phyloP scores from a whole-genome alignment of 2,888 invertebrate genomes.

The Hanleya hanleyi region DNA sequence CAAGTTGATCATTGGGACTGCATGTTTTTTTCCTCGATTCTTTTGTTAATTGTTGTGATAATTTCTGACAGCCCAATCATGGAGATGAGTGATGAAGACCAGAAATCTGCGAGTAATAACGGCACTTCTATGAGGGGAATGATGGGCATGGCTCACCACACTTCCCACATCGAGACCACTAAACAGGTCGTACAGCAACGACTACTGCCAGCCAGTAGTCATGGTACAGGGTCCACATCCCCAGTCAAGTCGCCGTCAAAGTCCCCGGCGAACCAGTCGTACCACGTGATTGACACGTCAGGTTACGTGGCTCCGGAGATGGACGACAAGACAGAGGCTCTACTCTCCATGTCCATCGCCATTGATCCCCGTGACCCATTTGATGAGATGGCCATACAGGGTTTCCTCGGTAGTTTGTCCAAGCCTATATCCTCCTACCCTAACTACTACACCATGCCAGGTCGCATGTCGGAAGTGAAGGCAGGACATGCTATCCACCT shows the following conservation, averaged over 20 bases:
- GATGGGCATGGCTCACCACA: not conserved
- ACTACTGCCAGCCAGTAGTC: not conserved
- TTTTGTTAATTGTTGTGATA: too few relatives aligned
- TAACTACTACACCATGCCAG: conserved; percentile 45
- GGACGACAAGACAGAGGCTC: conserved; percentile 46
- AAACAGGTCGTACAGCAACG: too few relatives aligned
- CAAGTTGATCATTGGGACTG: too few relatives aligned
- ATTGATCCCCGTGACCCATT: conserved; percentile 82
- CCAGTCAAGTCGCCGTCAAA: not conserved
- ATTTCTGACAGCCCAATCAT: conserved; percentile 61
- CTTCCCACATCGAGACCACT: not conserved
- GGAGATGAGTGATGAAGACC: conserved; percentile 64
- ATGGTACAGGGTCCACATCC: not conserved
- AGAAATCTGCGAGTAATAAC: conserved; percentile 18
- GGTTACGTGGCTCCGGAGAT: conserved; percentile 51
- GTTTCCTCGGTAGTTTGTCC: conserved; percentile 79
- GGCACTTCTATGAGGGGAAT: not conserved
- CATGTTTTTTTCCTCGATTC: too few relatives aligned
- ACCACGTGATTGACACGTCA: conserved; percentile 60
- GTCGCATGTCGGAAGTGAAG: conserved; percentile 43
- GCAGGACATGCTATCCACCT: too few relatives aligned
- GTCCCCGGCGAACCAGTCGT: conserved; percentile 6
- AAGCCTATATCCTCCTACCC: conserved; percentile 48
- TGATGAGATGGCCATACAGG: conserved; percentile 80
- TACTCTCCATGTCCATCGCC: conserved; percentile 55